Evolutionary conservation across 2,797 vertebrate genomes (phyloP), one percentile per base, ranked within the genome.

Genomic region (Pangasius krempfi): DNA sequence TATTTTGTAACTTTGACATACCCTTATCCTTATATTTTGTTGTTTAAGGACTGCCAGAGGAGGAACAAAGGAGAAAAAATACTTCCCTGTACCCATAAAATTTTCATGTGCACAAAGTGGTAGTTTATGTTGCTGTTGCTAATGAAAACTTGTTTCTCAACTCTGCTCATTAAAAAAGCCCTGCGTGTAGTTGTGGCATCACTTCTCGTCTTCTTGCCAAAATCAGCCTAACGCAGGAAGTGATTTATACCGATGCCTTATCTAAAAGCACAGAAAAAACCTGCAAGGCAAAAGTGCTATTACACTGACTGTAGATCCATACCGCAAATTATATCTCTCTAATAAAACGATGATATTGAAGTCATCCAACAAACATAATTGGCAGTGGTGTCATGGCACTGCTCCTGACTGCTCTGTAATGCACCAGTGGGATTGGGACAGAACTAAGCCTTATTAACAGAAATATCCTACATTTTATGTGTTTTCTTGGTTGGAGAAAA

Each of bases 341-440:
- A 95, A 96, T 95, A 93, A 95, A 95, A 95, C 94, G 91, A 91
- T 91, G 92, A 94, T 95, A 96, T 95, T 96, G 91, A 92, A 94
- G 89, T 93, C 94, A 95, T 95, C 94, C 95, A 96, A 92, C 93
- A 94, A 88, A 64, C 91, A 90, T 94, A 95, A 95, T 94, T 95
- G 94, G 92, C 94, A 95, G 91, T 92, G 92, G 72, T 89, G 90
- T 93, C 93, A 92, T 82, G 92, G 79, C 52, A 87, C 91, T 93
- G 87, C 84, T 91, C 76, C 73, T 52, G 73, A 81, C 85, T 82
- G 89, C 89, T 91, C 84, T 83, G 84, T 90, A 89, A 90, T 89
- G 85, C 83, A 79, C 60, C 70, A 47, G 40, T 87, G 91, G 79
- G 87, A 92, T 56, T 50, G 52, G 83, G 83, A 75, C 56, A 86